phyloP scores from a whole-genome alignment of 2,113 vertebrate species.

The Nipponia nippon region DNA sequence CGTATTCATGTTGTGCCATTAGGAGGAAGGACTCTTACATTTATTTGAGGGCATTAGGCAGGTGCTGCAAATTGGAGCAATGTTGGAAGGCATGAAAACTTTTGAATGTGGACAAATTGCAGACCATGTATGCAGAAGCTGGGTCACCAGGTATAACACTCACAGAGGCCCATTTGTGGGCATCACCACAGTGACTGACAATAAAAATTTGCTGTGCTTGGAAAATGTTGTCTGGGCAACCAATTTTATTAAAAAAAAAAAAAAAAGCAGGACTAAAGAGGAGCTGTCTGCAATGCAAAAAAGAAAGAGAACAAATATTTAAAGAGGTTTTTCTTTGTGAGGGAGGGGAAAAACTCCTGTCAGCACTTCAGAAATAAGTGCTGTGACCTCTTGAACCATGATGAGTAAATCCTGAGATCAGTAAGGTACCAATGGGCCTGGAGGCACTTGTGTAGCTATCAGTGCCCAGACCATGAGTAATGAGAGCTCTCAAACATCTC shows the following conservation, averaged over 20 bases:
- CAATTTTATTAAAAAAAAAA: not conserved
- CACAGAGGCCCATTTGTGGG: not conserved
- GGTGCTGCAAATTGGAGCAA: not conserved
- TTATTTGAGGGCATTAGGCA: not conserved
- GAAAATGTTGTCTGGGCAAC: not conserved
- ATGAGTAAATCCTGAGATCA: not conserved
- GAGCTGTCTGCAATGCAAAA: not conserved
- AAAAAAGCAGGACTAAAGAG: not conserved
- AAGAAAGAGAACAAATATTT: not conserved
- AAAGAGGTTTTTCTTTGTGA: not conserved
- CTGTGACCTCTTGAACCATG: not conserved
- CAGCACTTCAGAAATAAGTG: not conserved
- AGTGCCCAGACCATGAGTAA: not conserved
- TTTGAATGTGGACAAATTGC: not conserved
- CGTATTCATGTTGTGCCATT: not conserved
- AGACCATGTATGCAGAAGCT: not conserved
- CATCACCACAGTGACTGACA: not conserved
- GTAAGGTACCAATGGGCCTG: not conserved
- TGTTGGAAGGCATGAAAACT: not conserved
- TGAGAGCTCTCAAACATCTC: slow-evolving; percentile 11
- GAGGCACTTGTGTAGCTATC: not conserved
- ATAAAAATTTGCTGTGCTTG: not conserved
- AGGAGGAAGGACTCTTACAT: not conserved
- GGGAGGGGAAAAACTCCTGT: not conserved
- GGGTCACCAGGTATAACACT: not conserved